These are phyloP conservation scores for Lutraria lutraria DNA, from an alignment of 2,888 invertebrate species.

Conservation along the genomic window DNA sequence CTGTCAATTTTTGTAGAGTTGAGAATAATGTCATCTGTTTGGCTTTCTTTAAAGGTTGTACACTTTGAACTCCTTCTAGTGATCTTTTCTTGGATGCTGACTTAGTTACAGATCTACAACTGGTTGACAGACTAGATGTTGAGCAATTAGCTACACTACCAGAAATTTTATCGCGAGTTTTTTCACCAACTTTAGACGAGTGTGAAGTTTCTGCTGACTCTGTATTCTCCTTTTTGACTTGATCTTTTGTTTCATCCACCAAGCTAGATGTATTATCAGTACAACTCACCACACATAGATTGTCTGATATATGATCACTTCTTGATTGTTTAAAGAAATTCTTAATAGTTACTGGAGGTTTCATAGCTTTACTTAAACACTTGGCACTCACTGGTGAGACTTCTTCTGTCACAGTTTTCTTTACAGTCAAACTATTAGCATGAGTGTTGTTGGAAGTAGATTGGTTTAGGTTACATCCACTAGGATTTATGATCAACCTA, in stretches of 20 bases:
- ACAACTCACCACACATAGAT: neutral
- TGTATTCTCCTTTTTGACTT: neutral
- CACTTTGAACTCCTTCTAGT: slow-evolving; percentile 38
- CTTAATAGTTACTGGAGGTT: slow-evolving; percentile 83
- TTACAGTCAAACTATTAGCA: neutral
- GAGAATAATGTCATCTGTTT: slow-evolving; percentile 78
- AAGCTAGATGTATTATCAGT: neutral
- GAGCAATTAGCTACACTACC: neutral
- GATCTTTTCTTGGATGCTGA: slow-evolving; percentile 54
- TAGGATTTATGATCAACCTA: neutral
- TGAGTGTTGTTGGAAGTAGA: neutral
- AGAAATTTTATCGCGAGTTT: neutral
- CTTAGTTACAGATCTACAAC: neutral
- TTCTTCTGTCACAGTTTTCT: slow-evolving; percentile 69
- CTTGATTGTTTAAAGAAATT: slow-evolving; percentile 81
- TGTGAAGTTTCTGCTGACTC: neutral
- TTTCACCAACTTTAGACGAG: neutral
- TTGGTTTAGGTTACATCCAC: neutral
- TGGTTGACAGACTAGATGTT: neutral
- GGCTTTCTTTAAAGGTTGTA: slow-evolving; percentile 67
- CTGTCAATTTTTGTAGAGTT: slow-evolving; percentile 74
- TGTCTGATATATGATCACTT: slow-evolving; percentile 1
- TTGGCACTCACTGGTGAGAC: slow-evolving; percentile 77
- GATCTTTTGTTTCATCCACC: neutral
- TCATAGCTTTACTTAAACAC: slow-evolving; percentile 77